These are phyloP conservation scores for Anguilla pacifica DNA, from an alignment of 2,797 vertebrate genomes.

Conservation along the genomic window DNA sequence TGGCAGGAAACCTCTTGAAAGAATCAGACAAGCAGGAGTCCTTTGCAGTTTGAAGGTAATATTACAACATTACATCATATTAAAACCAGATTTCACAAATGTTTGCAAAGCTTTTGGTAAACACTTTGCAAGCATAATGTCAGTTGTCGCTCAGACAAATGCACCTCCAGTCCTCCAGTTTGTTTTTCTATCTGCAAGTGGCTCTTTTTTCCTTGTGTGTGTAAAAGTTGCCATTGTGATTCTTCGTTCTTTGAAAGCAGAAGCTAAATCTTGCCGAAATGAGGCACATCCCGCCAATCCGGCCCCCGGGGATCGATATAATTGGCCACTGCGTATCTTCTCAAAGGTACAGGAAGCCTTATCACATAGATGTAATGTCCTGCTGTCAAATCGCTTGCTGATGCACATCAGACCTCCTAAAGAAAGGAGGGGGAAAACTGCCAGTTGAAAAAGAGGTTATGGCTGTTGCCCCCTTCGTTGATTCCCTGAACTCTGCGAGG, in stretches of 20 bases:
- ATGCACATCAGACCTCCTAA: slow-evolving; percentile 14
- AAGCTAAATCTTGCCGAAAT: slow-evolving; percentile 1
- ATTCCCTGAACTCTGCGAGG: not conserved
- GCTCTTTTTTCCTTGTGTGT: not conserved
- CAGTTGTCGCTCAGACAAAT: not conserved
- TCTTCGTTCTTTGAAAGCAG: not conserved
- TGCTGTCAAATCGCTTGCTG: slow-evolving; percentile 4
- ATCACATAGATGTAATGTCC: not conserved
- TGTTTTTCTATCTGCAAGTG: not conserved
- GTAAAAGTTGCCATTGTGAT: not conserved
- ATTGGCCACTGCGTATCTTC: not conserved
- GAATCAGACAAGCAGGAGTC: not conserved
- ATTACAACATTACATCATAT: not conserved
- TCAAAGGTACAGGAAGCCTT: slow-evolving; percentile 5
- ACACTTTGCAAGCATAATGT: not conserved
- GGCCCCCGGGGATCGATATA: not conserved
- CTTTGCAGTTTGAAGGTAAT: not conserved
- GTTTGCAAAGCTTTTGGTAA: not conserved
- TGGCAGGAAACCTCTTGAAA: not conserved
- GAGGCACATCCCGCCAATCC: slow-evolving; percentile 2
- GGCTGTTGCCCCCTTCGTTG: not conserved
- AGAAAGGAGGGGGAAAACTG: not conserved
- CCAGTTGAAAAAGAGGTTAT: not conserved
- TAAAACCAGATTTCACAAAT: not conserved
- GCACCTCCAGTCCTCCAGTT: not conserved